Evolutionary conservation across 1,140 invertebrate species (phyloP).

Genomic region (Tetragnatha versicolor): DNA sequence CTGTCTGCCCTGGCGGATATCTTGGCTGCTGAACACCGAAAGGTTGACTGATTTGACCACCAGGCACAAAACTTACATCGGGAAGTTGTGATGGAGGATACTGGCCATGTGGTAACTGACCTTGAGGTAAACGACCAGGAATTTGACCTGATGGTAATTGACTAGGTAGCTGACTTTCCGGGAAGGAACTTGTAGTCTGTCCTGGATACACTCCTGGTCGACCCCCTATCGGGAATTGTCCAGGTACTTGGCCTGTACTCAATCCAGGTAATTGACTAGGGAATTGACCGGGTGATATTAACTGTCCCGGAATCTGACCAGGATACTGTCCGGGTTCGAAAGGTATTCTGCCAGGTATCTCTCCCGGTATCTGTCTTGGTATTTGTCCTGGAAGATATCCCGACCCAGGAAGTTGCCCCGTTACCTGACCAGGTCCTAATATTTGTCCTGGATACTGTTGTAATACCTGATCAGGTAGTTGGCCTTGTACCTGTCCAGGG

Average conservation of each 20-base stretch:
- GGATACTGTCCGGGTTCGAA: not conserved
- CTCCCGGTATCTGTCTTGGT: not conserved
- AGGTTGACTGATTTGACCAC: not conserved
- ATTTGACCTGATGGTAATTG: not conserved
- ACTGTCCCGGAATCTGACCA: not conserved
- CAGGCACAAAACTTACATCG: not conserved
- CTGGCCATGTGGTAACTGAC: no score
- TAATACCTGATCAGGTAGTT: no score
- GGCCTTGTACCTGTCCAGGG: no score
- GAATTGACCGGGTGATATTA: not conserved
- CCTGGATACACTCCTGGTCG: not conserved
- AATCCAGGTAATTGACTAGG: not conserved
- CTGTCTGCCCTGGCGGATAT: not conserved
- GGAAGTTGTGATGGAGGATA: not conserved
- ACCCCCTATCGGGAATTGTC: not conserved
- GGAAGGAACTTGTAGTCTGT: no score
- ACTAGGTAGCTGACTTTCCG: not conserved
- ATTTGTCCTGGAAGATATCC: not conserved
- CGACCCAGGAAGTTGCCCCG: not conserved
- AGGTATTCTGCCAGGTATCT: not conserved
- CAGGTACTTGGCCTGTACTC: no score
- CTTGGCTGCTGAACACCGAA: not conserved
- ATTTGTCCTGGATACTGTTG: no score
- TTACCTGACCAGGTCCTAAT: no score
- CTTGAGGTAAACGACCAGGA: no score